These are phyloP conservation scores for Anastrepha obliqua DNA, from an alignment of 1,140 invertebrate genomes.

Conservation along the genomic window DNA sequence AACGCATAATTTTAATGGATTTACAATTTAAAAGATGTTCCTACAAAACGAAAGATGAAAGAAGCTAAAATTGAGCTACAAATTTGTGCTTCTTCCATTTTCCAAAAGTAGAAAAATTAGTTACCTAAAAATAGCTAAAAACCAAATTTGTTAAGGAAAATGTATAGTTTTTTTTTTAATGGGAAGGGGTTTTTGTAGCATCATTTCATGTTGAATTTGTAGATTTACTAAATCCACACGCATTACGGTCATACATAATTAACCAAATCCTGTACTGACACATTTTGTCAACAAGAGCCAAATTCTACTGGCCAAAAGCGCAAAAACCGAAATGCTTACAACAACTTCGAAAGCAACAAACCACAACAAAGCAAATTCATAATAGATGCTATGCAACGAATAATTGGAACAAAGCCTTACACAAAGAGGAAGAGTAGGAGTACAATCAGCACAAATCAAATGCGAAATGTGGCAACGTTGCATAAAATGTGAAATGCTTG, in stretches of 20 bases:
- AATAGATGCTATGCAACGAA: conserved; percentile 18
- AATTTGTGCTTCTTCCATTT: too few species aligned
- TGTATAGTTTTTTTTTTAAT: too few species aligned
- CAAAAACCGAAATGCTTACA: background rate
- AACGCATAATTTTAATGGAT: background rate
- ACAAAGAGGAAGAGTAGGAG: conserved; percentile 17
- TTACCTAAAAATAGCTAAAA: too few species aligned
- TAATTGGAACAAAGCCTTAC: conserved; percentile 3
- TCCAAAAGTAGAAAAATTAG: too few species aligned
- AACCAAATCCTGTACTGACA: background rate
- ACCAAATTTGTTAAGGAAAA: too few species aligned
- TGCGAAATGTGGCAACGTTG: conserved; percentile 1
- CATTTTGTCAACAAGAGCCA: background rate
- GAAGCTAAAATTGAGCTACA: too few species aligned
- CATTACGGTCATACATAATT: background rate
- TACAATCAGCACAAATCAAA: background rate
- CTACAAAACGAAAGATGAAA: too few species aligned
- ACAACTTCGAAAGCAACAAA: background rate
- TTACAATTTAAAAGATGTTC: too few species aligned
- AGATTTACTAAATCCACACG: background rate
- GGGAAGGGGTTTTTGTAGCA: too few species aligned
- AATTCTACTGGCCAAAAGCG: background rate
- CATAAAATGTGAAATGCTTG: background rate
- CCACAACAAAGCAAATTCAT: conserved; percentile 12
- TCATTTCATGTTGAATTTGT: too few species aligned